These are phyloP conservation scores for Lemur catta DNA, from an alignment of 2,797 vertebrate species.

Conservation along the genomic window DNA sequence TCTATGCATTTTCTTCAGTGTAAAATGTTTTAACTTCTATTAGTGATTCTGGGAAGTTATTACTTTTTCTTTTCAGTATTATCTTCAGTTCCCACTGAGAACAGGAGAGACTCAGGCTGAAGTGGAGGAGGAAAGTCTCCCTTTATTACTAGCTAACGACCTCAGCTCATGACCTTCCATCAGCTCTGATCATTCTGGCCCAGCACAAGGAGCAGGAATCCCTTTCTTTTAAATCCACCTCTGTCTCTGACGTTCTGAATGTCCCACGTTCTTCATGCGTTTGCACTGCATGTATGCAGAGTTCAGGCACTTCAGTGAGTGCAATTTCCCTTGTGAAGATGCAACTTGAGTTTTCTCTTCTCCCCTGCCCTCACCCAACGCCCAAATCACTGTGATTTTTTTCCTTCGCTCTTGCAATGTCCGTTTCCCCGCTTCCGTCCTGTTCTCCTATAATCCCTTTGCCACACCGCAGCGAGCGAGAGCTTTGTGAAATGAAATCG, in stretches of 20 bases:
- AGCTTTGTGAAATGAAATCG: conserved; percentile 34
- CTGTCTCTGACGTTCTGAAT: background rate
- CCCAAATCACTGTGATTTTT: background rate
- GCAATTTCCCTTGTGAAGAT: background rate
- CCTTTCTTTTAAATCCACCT: background rate
- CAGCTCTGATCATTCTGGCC: background rate
- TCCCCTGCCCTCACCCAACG: background rate
- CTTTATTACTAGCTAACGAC: background rate
- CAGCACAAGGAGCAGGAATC: background rate
- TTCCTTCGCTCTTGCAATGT: background rate
- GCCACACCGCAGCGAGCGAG: background rate
- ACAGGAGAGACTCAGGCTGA: background rate
- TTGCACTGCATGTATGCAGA: background rate
- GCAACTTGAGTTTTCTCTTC: background rate
- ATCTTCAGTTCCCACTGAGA: background rate
- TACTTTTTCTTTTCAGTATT: background rate
- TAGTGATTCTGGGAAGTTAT: background rate
- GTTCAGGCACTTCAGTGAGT: background rate
- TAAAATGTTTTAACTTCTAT: background rate
- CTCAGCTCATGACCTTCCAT: background rate
- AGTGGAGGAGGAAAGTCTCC: background rate
- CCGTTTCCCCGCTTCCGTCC: background rate
- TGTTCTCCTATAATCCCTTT: background rate
- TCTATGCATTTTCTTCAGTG: background rate
- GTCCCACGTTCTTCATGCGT: background rate